Percentiles rank a stretch among this genome's conserved stretches.
Evolutionary conservation across 2,888 invertebrate genomes (phyloP).

Genomic region (Meteorus colon): DNA sequence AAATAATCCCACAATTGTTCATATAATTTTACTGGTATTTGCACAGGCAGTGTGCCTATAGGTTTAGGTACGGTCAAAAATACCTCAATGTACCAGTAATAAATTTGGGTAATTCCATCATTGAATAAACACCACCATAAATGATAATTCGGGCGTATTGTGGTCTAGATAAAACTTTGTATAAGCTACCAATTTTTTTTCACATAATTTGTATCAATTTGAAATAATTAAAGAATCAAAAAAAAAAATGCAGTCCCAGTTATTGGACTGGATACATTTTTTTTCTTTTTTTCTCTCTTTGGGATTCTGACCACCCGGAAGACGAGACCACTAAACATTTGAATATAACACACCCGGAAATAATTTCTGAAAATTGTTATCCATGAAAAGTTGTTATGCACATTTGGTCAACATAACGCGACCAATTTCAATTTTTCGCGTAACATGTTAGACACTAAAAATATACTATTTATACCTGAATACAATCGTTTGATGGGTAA

Average conservation of each 20-base stretch:
- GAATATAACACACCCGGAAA: not conserved
- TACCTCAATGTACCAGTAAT: slow-evolving; percentile 2
- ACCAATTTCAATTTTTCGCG: slow-evolving; percentile 11
- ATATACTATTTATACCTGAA: slow-evolving; percentile 1
- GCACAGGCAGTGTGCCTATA: not conserved
- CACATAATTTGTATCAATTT: no score
- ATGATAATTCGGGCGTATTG: no score
- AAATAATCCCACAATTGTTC: not conserved
- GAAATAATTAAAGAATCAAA: no score
- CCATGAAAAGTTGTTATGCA: slow-evolving; percentile 9
- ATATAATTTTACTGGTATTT: not conserved
- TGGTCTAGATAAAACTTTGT: no score
- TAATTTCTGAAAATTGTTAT: not conserved
- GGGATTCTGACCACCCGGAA: not conserved
- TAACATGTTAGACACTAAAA: not conserved
- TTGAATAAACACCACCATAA: no score
- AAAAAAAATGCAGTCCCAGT: no score
- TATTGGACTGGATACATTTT: no score
- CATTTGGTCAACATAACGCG: not conserved
- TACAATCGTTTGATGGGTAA: slow-evolving; percentile 44
- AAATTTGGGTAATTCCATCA: no score
- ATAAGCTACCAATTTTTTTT: no score
- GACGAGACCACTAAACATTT: not conserved
- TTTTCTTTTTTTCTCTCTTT: no score
- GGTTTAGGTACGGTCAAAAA: not conserved